Evolutionary conservation across 2,113 vertebrate species (phyloP).

Genomic region (Carettochelys insculpta): DNA sequence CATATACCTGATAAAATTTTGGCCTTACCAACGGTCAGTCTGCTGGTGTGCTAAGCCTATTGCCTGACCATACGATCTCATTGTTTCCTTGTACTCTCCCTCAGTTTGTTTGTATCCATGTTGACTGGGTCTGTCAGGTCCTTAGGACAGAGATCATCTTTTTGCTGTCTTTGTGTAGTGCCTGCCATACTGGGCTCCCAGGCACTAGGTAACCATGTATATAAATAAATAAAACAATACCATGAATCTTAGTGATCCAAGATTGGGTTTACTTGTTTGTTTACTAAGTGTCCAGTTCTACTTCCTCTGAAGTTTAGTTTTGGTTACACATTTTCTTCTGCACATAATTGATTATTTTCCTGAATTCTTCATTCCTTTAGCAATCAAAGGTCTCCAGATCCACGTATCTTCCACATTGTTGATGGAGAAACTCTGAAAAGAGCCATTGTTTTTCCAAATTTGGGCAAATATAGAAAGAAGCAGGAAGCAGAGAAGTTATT

Average conservation of each 20-base stretch:
- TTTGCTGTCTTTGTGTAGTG: not conserved
- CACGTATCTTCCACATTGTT: not conserved
- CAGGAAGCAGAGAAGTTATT: not conserved
- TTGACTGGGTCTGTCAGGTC: not conserved
- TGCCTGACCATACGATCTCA: not conserved
- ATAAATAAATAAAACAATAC: not conserved
- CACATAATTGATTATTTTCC: not conserved
- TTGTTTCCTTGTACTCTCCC: not conserved
- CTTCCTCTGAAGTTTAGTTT: not conserved
- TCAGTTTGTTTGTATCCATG: not conserved
- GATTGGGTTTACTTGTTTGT: not conserved
- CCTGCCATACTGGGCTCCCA: not conserved
- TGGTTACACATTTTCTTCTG: not conserved
- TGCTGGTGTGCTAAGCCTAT: not conserved
- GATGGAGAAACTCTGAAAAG: not conserved
- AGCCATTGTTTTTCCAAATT: not conserved
- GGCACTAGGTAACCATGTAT: not conserved
- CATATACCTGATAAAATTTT: too few relatives aligned
- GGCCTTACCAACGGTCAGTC: not conserved
- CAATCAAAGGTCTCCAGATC: not conserved
- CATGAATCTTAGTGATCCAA: not conserved
- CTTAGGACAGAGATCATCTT: not conserved
- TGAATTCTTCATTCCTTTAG: not conserved
- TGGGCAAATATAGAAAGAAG: not conserved
- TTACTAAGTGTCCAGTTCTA: not conserved